A percentile compares a stretch with the other conserved stretches of the same genome.
phyloP scores from a whole-genome alignment of 2,888 invertebrate species.

The Cantharis rufa region DNA sequence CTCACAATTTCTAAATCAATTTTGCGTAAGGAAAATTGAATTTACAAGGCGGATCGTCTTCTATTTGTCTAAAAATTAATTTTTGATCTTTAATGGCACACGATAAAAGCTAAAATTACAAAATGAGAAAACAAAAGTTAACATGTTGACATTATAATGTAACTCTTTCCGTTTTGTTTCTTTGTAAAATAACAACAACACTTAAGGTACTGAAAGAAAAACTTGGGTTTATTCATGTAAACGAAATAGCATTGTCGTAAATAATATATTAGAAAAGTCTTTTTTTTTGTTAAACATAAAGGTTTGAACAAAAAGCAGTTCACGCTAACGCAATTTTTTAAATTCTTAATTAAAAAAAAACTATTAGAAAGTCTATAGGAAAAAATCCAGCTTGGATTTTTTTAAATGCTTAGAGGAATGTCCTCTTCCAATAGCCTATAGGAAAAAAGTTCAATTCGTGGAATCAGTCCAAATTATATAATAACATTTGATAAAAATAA shows the following conservation, averaged over 20 bases:
- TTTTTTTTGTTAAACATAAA: too few relatives aligned
- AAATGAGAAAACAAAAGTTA: background rate
- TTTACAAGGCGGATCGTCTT: background rate
- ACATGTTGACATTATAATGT: background rate
- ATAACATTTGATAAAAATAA: too few relatives aligned
- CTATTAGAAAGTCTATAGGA: too few relatives aligned
- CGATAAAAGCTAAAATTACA: background rate
- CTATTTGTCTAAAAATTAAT: background rate
- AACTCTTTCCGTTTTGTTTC: background rate
- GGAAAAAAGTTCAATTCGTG: too few relatives aligned
- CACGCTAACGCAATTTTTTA: too few relatives aligned
- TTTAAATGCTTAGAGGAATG: too few relatives aligned
- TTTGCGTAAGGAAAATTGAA: background rate
- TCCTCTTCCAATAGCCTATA: too few relatives aligned
- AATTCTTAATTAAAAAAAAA: too few relatives aligned
- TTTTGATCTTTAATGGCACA: background rate
- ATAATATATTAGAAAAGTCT: background rate
- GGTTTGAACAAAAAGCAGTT: too few relatives aligned
- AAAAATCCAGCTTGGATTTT: too few relatives aligned
- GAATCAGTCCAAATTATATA: too few relatives aligned
- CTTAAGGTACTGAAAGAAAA: background rate
- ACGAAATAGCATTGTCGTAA: background rate
- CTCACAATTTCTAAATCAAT: background rate
- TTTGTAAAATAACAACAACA: background rate
- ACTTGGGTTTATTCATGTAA: background rate